Evolutionary conservation across 2,888 invertebrate species (phyloP).

Genomic region (Sclerodermus sp.): DNA sequence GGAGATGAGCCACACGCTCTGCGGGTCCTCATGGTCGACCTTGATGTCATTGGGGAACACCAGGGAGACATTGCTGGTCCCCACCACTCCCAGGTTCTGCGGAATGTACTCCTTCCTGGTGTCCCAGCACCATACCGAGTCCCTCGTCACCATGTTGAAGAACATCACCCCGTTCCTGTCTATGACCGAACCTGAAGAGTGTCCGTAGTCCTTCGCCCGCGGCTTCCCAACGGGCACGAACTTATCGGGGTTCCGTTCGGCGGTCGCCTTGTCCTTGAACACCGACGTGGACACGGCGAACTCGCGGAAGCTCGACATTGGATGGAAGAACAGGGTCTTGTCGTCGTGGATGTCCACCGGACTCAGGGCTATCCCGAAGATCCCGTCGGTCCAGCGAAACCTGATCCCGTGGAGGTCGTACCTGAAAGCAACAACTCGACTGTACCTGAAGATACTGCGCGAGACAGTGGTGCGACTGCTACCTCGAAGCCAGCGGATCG

Average conservation of each 20-base stretch:
- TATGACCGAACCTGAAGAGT: constrained; percentile 75
- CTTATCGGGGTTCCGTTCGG: constrained; percentile 41
- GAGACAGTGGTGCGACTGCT: too few species aligned
- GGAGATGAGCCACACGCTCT: constrained; percentile 76
- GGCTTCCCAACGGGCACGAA: constrained; percentile 51
- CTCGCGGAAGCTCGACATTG: constrained; percentile 80
- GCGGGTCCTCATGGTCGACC: constrained; percentile 69
- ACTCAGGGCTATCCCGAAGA: constrained; percentile 75
- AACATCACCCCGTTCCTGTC: constrained; percentile 75
- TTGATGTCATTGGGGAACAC: constrained; percentile 82
- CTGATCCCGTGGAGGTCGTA: constrained; percentile 74
- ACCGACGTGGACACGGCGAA: constrained; percentile 72
- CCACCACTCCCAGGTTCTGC: constrained; percentile 66
- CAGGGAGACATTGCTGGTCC: constrained; percentile 65
- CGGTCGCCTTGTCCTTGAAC: constrained; percentile 63
- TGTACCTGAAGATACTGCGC: too few species aligned
- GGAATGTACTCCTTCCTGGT: constrained; percentile 69
- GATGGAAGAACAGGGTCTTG: constrained; percentile 74
- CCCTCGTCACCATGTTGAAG: constrained; percentile 75
- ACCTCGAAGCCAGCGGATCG: constrained; percentile 69
- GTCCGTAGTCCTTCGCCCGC: constrained; percentile 61
- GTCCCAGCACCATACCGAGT: constrained; percentile 81
- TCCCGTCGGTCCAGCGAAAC: constrained; percentile 82
- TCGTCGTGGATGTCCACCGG: constrained; percentile 62
- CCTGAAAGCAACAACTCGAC: constrained; percentile 50